Base-by-base conservation (phyloP, 2,888 invertebrate genomes). In the Mystacides longicornis region DNA sequence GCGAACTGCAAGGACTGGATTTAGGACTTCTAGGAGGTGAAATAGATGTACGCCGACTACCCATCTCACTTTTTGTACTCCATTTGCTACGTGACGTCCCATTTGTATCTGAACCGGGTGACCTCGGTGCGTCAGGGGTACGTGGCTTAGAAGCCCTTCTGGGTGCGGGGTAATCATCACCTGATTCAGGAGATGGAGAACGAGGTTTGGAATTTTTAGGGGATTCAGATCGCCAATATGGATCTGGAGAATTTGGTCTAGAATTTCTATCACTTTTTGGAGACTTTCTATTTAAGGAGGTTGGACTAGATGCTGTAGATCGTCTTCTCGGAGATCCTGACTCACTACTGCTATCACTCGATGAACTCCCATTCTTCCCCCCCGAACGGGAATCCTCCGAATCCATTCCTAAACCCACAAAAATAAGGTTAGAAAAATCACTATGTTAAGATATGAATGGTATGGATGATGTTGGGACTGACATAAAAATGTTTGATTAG, bases 331-430 rank as follows among this genome's bases (percentile, higher is more conserved):
- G 68, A n/a, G 71, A 68, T 19, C 70, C 70, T 23, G 72, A 71
- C 55, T 69, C 71, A 66, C 73, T 74, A 63, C 76, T 76, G 70
- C 75, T 75, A 67, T 75, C 74, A 68, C 75, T 75, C 59, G 76
- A 73, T 63, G 77, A 72, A 62, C 75, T 71, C 57, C 68, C 71
- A 63, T 67, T 69, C 68, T 72, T 68, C 64, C 67, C 65, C 64
- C 71, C 77, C 71, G 79, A 80, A 64, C 74, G 72, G 61, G 81
- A 81, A 68, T 81, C 81, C 69, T 81, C 81, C 19, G 81, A 81
- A 68, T 81, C 81, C 81, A 81, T 81, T 64, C 68, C 76, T 45
- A 20, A 19, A 45, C 21, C 45, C 45, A 56, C 47, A 53, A 46
- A 53, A 53, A 22, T 23, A 45, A 45, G 20, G 9, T 43, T 5